Evolutionary conservation across 2,888 invertebrate genomes (phyloP), one percentile per base, ranked within the genome.

Genomic region (Kuschelorhynchus macadamiae): DNA sequence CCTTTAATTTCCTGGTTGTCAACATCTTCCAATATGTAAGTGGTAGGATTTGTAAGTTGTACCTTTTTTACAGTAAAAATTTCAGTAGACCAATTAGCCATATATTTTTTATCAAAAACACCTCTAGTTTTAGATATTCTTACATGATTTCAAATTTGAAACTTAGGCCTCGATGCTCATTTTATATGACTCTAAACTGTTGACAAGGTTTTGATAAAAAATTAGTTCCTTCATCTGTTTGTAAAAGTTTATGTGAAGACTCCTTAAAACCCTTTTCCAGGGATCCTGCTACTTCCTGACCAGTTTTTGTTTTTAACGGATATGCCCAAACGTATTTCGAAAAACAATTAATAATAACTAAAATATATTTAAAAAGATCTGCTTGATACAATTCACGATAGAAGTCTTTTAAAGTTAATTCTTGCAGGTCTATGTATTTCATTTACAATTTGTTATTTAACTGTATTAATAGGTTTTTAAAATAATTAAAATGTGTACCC

Each of bases 11-110:
- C 42, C 17, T 18, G 7, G 4, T 25, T 14, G 18, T 42, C n/a
- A 11, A 16, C 16, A 42, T 46, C 46, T 44, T 53, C 18, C 3
- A 63, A 46, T 3, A 55, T 21, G 20, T 63, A 55, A 9, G 62
- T 63, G n/a, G 44, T 32, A 12, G 62, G 62, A 46, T 63, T 53
- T 7, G 62, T 63, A 5, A 44, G 7, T 17, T 55, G 30, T 21
- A 20, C 17, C 30, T 20, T 41, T 39, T n/a, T 12, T 8, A 44
- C 9, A n/a, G 4, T 9, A 44, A 44, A 44, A 5, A 44, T 8
- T 44, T 44, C 44, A 16, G 5, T 44, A 8, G 44, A n/a, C 44
- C 44, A 44, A 17, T 44, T 44, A 8, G 44, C 16, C n/a, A 17
- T 44, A 44, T 44, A 44, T 8, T 17, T 12, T 44, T 16, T 44